These are phyloP conservation scores for Linnaemya vulpina DNA, from an alignment of 2,888 invertebrate genomes.

Conservation along the genomic window DNA sequence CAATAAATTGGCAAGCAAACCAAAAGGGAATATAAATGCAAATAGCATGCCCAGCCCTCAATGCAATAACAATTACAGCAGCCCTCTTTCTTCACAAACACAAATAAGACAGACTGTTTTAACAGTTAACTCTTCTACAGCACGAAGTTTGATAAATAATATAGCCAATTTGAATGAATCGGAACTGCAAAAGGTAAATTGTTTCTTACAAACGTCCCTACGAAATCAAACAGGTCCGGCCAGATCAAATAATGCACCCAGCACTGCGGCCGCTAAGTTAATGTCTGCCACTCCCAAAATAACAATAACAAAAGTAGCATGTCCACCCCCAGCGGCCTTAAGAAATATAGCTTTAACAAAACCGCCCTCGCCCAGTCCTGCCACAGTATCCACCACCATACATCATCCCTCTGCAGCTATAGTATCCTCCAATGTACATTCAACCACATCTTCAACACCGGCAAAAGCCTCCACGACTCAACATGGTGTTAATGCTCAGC, in stretches of 20 bases:
- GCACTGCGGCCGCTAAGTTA: slow-evolving; percentile 60
- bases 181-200: slow-evolving; percentile 68
- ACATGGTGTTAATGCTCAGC: background rate
- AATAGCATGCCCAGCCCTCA: background rate
- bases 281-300: slow-evolving; percentile 65
- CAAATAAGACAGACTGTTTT: slow-evolving; percentile 56
- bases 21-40: background rate
- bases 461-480: background rate
- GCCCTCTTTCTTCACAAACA: slow-evolving; percentile 2
- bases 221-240: background rate
- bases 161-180: slow-evolving; percentile 69
- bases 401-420: slow-evolving; percentile 48
- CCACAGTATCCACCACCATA: slow-evolving; percentile 65
- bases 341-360: slow-evolving; percentile 57
- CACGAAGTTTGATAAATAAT: slow-evolving; percentile 65
- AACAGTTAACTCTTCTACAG: slow-evolving; percentile 58
- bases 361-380: slow-evolving; percentile 60
- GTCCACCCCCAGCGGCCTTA: slow-evolving; percentile 66
- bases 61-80: background rate
- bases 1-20: slow-evolving; percentile 10
- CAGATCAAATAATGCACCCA: slow-evolving; percentile 44
- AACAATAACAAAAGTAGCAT: slow-evolving; percentile 64
- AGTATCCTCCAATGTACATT: slow-evolving; percentile 59
- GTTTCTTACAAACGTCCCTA: slow-evolving; percentile 64
- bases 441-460: slow-evolving; percentile 53